Evolutionary conservation across 2,113 vertebrate genomes (phyloP), one percentile per base, ranked within the genome.

Genomic region (Orientallactaga bullata): DNA sequence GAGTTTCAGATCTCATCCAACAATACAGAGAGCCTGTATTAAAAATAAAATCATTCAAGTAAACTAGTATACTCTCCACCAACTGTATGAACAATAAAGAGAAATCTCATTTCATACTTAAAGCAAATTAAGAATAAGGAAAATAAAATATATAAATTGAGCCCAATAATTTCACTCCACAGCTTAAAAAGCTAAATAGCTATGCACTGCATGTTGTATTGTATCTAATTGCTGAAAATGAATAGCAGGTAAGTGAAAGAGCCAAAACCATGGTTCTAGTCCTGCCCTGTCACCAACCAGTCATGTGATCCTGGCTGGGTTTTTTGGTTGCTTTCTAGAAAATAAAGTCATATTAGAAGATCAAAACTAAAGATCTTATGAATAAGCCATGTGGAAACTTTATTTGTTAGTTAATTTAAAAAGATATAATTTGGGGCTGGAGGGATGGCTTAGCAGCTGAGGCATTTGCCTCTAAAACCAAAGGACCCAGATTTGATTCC

Each of bases 181-280:
- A 66, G 37, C 88, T 80, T 78, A n/a, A 89, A 87, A 84, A 60
- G 9, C 65, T 91, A 76, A 63, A 77, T 86, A 74, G 28, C 30
- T 83, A 47, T 7, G 2, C 17, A 69, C 78, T 84, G 11, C 21
- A 63, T 88, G 26, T n/a, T 85, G 42, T 88, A 71, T 69, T 79
- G 17, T 74, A 92, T 85, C 32, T 39, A 85, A 72, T 20, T 8
- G 23, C 60, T 78, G 10, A 78, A 24, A 47, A 18, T 23, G 37
- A 90, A 79, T 32, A 69, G 26, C 4, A 51, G 47, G 18, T 6
- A 79, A 78, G 7, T 7, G 65, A 78, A 83, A 61, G 9, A 55
- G 4, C 15, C 55, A n/a, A 35, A 51, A 23, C 17, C 26, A 42
- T 35, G 17, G 37, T 72, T 93, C 63, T 51, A 77, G 5, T 68